Conservation (phyloP, 2,797 vertebrate genomes). For the Parotocinclus haroldoi region DNA sequence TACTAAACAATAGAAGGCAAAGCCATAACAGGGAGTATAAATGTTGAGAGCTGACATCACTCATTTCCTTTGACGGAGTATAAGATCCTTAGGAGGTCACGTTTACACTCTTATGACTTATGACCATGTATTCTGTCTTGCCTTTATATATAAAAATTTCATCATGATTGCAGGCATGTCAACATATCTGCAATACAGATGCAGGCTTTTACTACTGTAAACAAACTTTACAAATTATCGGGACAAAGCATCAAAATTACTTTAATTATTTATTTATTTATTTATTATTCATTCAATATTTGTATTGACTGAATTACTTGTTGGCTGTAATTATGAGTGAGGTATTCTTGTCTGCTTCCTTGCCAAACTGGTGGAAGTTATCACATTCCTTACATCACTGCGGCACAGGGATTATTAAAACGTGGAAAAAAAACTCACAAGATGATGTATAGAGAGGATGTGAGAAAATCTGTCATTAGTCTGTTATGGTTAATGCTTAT, state of each 20-base stretch:
- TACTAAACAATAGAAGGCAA: conserved; percentile 58
- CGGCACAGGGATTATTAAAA: conserved; percentile 31
- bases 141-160: no score
- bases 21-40: conserved; percentile 46
- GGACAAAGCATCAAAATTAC: no score
- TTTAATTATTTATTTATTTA: no score
- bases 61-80: conserved; percentile 56
- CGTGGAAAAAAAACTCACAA: conserved; percentile 12
- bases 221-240: no score
- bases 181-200: conserved; percentile 2
- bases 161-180: background rate
- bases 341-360: background rate
- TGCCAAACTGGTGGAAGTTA: background rate
- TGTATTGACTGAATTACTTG: no score
- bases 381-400: background rate
- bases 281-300: no score
- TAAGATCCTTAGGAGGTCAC: conserved; percentile 39
- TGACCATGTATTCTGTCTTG: conserved; percentile 20
- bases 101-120: conserved; percentile 26
- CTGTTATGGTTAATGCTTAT: conserved; percentile 30
- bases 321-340: no score
- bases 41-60: conserved; percentile 56
- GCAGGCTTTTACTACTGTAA: background rate
- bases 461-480: conserved; percentile 28
- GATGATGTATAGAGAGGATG: background rate